A percentile compares a stretch with the other conserved stretches of the same genome.
phyloP scores from a whole-genome alignment of 2,888 invertebrate species.

The Cylindroiulus punctatus region DNA sequence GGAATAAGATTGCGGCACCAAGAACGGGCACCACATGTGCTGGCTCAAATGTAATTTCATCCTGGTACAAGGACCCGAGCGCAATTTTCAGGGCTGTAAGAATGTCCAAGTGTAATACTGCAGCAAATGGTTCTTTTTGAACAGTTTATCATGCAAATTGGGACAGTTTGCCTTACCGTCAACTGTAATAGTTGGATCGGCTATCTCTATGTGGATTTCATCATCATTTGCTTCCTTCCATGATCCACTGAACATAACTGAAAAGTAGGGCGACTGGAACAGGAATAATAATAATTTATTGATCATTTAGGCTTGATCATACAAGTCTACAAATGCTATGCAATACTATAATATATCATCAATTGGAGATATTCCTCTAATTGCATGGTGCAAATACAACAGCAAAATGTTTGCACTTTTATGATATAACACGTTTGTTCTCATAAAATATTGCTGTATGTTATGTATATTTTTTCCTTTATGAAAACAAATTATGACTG shows the following conservation, averaged over 20 bases:
- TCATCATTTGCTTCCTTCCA: constrained; percentile 78
- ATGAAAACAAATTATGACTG: too few relatives aligned
- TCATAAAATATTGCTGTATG: too few relatives aligned
- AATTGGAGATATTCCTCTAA: too few relatives aligned
- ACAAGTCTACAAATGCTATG: too few relatives aligned
- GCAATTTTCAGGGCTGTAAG: constrained; percentile 74
- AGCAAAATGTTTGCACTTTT: too few relatives aligned
- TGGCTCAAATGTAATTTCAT: constrained; percentile 77
- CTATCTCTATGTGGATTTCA: constrained; percentile 75
- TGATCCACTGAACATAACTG: constrained; percentile 82
- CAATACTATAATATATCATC: too few relatives aligned
- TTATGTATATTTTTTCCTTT: neutral
- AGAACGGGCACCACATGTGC: constrained; percentile 75
- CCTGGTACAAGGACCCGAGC: constrained; percentile 80
- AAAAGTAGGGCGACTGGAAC: constrained; percentile 78
- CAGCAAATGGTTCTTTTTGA: neutral
- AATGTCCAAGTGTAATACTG: neutral
- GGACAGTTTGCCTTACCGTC: constrained; percentile 69
- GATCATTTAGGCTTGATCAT: too few relatives aligned
- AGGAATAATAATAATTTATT: constrained; percentile 71
- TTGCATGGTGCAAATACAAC: too few relatives aligned
- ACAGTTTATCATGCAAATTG: neutral
- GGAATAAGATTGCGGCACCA: constrained; percentile 79
- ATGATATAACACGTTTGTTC: too few relatives aligned
- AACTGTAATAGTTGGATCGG: constrained; percentile 76